A percentile compares a stretch with the other conserved stretches of the same genome.
Evolutionary conservation across 2,888 invertebrate genomes (phyloP).

Genomic region (Mactromeris polynyma): DNA sequence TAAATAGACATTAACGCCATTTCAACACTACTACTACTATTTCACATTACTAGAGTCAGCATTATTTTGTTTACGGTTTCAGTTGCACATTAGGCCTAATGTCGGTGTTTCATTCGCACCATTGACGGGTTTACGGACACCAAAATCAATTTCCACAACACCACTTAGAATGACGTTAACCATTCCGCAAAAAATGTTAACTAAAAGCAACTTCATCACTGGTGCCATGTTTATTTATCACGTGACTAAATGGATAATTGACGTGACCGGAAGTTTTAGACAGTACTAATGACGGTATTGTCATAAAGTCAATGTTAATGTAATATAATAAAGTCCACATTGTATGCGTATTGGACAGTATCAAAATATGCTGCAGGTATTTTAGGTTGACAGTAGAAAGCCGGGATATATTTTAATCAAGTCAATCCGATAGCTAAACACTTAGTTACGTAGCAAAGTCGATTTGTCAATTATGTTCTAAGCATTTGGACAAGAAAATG

Average conservation of each 20-base stretch:
- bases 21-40: background rate
- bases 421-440: background rate
- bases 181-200: background rate
- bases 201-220: background rate
- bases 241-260: background rate
- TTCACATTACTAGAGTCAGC: background rate
- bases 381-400: background rate
- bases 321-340: background rate
- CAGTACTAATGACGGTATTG: background rate
- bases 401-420: background rate
- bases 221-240: conserved; percentile 5
- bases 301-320: background rate
- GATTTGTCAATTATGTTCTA: background rate
- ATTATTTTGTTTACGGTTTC: background rate
- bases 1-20: background rate
- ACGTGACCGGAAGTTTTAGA: background rate
- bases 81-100: background rate
- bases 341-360: background rate
- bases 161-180: background rate
- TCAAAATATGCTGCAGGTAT: background rate
- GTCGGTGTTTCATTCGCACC: background rate
- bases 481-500: background rate
- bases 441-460: background rate
- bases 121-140: background rate
- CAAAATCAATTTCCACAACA: background rate